A percentile compares a stretch with the other conserved stretches of the same genome.
Evolutionary conservation across 2,888 invertebrate genomes (phyloP).

Genomic region (Oligia fasciuncula): DNA sequence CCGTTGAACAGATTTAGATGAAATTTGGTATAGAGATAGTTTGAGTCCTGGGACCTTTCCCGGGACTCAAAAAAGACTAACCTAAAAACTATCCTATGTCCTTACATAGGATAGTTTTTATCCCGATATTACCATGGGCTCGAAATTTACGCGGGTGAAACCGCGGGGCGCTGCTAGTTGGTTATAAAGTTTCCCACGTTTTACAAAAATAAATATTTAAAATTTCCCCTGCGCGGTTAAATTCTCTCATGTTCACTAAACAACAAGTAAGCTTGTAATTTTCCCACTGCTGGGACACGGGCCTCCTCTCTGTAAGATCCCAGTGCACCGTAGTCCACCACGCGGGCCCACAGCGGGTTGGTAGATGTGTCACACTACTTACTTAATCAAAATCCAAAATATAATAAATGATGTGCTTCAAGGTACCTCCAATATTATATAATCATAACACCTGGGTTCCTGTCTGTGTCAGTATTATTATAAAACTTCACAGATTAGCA

Average conservation of each 20-base stretch:
- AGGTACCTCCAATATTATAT: background rate
- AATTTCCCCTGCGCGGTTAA: background rate
- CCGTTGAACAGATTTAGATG: no score
- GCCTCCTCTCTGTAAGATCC: background rate
- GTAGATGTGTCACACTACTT: background rate
- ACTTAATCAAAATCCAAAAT: background rate
- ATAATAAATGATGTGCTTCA: background rate
- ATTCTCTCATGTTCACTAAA: background rate
- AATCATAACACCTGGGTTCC: conserved; percentile 4
- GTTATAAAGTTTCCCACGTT: background rate
- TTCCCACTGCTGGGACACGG: background rate
- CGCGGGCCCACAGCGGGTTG: background rate
- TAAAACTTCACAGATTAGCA: conserved; percentile 54
- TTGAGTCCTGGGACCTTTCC: no score
- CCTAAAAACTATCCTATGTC: no score
- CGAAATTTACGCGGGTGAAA: no score
- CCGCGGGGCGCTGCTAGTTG: no score
- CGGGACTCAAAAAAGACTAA: no score
- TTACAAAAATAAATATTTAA: background rate
- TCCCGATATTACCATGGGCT: no score
- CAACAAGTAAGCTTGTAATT: background rate
- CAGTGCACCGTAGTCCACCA: background rate
- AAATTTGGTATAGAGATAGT: no score
- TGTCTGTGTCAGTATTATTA: background rate
- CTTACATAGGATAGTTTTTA: no score